A percentile compares a stretch with the other conserved stretches of the same genome.
Evolutionary conservation across 2,888 invertebrate genomes (phyloP).

Genomic region (Drosophila testacea): DNA sequence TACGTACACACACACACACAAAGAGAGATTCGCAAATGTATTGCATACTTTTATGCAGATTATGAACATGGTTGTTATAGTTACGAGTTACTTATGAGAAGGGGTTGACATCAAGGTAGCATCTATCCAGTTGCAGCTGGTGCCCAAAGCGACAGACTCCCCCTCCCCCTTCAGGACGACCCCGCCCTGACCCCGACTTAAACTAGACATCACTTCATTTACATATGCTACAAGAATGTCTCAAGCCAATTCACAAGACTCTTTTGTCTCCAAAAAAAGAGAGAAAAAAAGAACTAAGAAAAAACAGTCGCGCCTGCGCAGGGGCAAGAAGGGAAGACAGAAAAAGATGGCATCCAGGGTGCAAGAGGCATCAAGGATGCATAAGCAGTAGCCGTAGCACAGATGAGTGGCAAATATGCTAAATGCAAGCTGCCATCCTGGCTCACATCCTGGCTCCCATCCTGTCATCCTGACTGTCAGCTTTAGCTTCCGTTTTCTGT

Average conservation of each 20-base stretch:
- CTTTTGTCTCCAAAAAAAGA: slow-evolving; percentile 2
- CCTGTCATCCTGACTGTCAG: slow-evolving; percentile 34
- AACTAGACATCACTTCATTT: slow-evolving; percentile 30
- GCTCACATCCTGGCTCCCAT: no score
- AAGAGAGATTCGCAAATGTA: slow-evolving; percentile 34
- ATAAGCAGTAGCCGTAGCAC: slow-evolving; percentile 7
- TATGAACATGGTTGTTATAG: slow-evolving; percentile 63
- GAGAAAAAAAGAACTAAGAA: background rate
- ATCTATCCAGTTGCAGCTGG: slow-evolving; percentile 59
- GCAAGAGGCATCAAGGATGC: slow-evolving; percentile 28
- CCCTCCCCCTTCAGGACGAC: background rate
- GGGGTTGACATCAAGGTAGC: slow-evolving; percentile 42
- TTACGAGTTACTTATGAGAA: slow-evolving; percentile 30
- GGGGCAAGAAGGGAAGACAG: background rate
- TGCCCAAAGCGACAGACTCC: slow-evolving; percentile 23
- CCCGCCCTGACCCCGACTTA: slow-evolving; percentile 7
- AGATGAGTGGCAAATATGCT: slow-evolving; percentile 65
- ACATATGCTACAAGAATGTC: slow-evolving; percentile 46
- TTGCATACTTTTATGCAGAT: slow-evolving; percentile 75
- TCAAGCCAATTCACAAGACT: slow-evolving; percentile 10
- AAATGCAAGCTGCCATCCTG: slow-evolving; percentile 59
- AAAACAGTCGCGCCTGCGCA: slow-evolving; percentile 64
- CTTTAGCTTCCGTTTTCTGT: slow-evolving; percentile 35
- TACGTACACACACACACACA: slow-evolving; percentile 8
- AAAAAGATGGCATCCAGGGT: background rate